phyloP scores from a whole-genome alignment of 2,888 invertebrate species.

The Lochmaea capreae region DNA sequence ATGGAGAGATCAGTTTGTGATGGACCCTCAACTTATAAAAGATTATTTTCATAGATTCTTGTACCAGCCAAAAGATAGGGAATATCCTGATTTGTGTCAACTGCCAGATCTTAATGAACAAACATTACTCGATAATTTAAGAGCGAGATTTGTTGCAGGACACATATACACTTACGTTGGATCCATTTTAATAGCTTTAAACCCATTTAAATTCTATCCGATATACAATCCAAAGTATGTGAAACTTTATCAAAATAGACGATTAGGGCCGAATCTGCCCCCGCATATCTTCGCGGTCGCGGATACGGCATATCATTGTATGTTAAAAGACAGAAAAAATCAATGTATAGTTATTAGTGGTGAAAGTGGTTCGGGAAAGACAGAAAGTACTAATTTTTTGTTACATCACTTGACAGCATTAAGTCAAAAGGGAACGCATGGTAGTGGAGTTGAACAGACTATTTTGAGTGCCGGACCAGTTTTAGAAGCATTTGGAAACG shows the following conservation, averaged over 20 bases:
- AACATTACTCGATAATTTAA: constrained; percentile 90
- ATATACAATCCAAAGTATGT: constrained; percentile 99
- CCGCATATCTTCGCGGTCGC: constrained; percentile 98
- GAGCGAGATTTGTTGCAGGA: constrained; percentile 88
- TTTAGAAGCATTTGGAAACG: constrained; percentile 98
- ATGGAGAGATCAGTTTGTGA: constrained; percentile 89
- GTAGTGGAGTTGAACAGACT: constrained; percentile 96
- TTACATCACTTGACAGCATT: constrained; percentile 94
- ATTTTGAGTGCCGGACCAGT: constrained; percentile 96
- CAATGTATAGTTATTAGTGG: constrained; percentile 97
- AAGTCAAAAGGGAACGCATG: constrained; percentile 93
- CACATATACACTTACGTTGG: constrained; percentile 98
- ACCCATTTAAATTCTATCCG: constrained; percentile 94
- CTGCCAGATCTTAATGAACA: constrained; percentile 95
- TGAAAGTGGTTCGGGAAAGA: constrained; percentile 96
- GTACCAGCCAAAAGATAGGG: constrained; percentile 91
- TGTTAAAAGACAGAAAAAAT: constrained; percentile 90
- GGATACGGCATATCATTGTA: constrained; percentile 93
- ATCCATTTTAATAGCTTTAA: constrained; percentile 94
- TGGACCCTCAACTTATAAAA: constrained; percentile 91
- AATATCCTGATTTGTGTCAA: constrained; percentile 96
- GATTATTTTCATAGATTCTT: constrained; percentile 93
- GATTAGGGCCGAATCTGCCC: constrained; percentile 90
- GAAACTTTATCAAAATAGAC: constrained; percentile 92
- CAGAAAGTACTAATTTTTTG: constrained; percentile 95